Evolutionary conservation across 2,113 vertebrate genomes (phyloP).

Genomic region (Pollimyrus isidori): DNA sequence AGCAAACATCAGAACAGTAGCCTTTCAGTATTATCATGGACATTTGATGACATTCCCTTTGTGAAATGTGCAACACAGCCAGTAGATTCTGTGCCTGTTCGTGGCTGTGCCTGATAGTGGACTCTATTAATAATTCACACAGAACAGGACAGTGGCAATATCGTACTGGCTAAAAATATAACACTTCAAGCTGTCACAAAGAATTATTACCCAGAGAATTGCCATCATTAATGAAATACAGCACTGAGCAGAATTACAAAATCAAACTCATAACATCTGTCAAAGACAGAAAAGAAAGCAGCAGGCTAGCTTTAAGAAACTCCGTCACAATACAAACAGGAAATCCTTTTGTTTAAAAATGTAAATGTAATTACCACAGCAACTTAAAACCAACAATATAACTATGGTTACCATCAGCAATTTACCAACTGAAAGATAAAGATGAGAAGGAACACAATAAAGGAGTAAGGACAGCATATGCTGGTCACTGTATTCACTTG

Average conservation of each 20-base stretch:
- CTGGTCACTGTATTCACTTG: neutral
- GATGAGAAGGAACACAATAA: neutral
- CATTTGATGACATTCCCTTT: neutral
- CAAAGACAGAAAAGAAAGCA: neutral
- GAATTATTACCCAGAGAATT: neutral
- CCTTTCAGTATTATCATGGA: neutral
- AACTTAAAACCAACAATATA: constrained; percentile 7
- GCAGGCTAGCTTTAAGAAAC: neutral
- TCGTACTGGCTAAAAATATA: neutral
- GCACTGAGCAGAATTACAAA: neutral
- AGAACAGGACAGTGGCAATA: neutral
- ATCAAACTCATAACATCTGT: neutral
- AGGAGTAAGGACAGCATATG: neutral
- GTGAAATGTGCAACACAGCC: neutral
- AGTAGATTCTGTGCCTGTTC: neutral
- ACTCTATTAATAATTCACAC: neutral
- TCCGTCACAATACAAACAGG: neutral
- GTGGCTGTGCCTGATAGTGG: neutral
- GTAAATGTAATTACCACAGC: neutral
- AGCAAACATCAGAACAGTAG: neutral
- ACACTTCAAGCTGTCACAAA: neutral
- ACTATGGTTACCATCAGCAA: neutral
- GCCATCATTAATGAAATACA: neutral
- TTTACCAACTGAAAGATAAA: neutral
- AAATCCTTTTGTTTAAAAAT: constrained; percentile 18